phyloP scores from a whole-genome alignment of 1,140 invertebrate species.

The Psilanteris sp. region DNA sequence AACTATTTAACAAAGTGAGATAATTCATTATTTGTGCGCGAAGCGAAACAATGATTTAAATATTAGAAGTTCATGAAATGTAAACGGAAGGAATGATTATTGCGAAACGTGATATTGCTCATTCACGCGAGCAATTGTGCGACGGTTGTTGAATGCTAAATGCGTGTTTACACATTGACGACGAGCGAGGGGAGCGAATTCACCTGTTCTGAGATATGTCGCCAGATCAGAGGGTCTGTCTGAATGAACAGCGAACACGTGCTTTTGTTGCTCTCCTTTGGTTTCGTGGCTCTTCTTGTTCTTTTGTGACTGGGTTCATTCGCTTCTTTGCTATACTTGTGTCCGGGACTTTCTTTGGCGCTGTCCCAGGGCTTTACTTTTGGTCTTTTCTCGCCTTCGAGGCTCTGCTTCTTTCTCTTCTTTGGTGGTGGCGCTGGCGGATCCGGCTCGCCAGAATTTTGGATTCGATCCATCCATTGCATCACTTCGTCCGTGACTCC shows the following conservation, averaged over 20 bases:
- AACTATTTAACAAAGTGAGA: background rate
- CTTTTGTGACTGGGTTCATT: constrained; percentile 80
- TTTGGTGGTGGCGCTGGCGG: constrained; percentile 69
- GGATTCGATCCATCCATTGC: constrained; percentile 95
- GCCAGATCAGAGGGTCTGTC: constrained; percentile 98
- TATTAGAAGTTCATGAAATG: constrained; percentile 10
- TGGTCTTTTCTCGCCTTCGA: constrained; percentile 53
- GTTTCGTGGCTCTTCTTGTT: constrained; percentile 80
- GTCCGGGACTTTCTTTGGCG: constrained; percentile 75
- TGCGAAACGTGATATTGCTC: too few species aligned
- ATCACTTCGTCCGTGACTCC: constrained; percentile 91
- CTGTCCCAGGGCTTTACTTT: constrained; percentile 70
- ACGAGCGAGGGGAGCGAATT: constrained; percentile 41
- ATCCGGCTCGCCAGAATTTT: constrained; percentile 90
- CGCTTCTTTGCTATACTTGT: constrained; percentile 85
- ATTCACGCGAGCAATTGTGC: too few species aligned
- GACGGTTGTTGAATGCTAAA: constrained; percentile 47
- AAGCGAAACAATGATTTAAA: background rate
- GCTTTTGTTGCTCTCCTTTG: constrained; percentile 87
- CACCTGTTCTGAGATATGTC: constrained; percentile 88
- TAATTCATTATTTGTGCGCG: background rate
- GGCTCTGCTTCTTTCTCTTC: constrained; percentile 70
- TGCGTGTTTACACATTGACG: constrained; percentile 28
- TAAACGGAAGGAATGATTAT: background rate
- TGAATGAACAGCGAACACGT: constrained; percentile 96